Conservation (phyloP, 92 coral and sea anemone genomes). For the Epizoanthus ramosus region DNA sequence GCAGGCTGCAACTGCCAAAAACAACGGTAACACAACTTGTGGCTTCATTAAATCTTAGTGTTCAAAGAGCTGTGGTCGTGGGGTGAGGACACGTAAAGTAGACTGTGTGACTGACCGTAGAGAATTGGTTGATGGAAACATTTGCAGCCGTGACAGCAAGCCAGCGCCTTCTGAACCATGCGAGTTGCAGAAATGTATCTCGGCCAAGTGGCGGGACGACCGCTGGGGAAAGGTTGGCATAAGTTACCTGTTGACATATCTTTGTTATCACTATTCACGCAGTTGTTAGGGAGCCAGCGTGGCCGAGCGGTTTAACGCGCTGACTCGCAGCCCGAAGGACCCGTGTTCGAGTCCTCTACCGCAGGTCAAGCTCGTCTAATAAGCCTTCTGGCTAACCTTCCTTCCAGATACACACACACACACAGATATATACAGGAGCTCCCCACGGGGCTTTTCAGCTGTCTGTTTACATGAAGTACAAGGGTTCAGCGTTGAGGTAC, state of each 20-base stretch:
- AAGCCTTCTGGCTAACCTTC: too few species aligned
- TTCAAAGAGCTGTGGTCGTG: slow-evolving; percentile 45
- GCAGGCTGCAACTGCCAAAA: not conserved
- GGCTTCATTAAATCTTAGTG: slow-evolving; percentile 22
- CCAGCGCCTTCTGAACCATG: slow-evolving; percentile 61
- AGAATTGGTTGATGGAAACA: slow-evolving; percentile 16
- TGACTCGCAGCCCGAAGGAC: too few species aligned
- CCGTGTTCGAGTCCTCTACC: too few species aligned
- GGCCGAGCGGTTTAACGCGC: too few species aligned
- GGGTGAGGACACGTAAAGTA: slow-evolving; percentile 33
- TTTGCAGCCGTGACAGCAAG: slow-evolving; percentile 46
- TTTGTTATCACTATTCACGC: not conserved
- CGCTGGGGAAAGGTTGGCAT: slow-evolving; percentile 79
- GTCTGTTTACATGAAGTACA: too few species aligned
- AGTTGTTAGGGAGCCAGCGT: too few species aligned
- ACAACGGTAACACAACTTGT: too few species aligned
- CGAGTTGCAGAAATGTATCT: slow-evolving; percentile 51
- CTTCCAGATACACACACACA: too few species aligned
- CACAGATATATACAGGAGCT: too few species aligned
- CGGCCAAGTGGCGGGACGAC: slow-evolving; percentile 78
- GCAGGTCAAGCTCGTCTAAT: too few species aligned
- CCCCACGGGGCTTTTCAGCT: too few species aligned
- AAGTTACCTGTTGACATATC: not conserved
- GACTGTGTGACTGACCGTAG: slow-evolving; percentile 30
- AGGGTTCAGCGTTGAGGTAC: too few species aligned